Conservation (phyloP, 2,888 invertebrate species). For the Ophioninae sp. region DNA sequence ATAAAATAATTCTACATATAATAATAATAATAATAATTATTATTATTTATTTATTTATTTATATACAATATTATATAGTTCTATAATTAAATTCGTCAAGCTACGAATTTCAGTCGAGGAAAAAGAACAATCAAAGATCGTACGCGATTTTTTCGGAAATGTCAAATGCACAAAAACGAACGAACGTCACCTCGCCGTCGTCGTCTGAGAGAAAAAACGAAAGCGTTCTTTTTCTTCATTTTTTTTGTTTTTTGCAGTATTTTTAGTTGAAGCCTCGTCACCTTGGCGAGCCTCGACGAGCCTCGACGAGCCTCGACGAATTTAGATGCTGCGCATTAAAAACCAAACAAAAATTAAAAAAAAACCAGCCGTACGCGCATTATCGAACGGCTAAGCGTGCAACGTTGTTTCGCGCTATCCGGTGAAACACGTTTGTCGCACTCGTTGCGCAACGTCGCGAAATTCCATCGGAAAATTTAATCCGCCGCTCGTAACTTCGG, state of each 20-base stretch:
- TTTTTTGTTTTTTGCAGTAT: slow-evolving; percentile 25
- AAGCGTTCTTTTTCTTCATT: slow-evolving; percentile 22
- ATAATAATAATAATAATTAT: too few relatives aligned
- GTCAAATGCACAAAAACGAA: neutral
- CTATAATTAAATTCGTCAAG: too few relatives aligned
- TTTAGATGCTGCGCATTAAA: slow-evolving; percentile 21
- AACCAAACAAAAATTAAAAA: neutral
- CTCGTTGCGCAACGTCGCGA: slow-evolving; percentile 24
- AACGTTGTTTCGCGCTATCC: neutral
- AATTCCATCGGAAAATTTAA: slow-evolving; percentile 38
- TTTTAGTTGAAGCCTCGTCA: slow-evolving; percentile 51
- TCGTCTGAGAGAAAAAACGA: neutral
- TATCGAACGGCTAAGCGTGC: neutral
- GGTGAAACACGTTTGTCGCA: slow-evolving; percentile 19
- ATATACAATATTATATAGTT: too few relatives aligned
- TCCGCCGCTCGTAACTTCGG: slow-evolving; percentile 29
- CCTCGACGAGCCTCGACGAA: slow-evolving; percentile 14
- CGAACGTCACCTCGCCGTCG: slow-evolving; percentile 9
- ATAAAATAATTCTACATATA: too few relatives aligned
- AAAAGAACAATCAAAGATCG: neutral
- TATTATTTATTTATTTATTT: too few relatives aligned
- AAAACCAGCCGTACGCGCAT: neutral
- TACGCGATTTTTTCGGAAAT: neutral
- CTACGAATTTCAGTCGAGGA: too few relatives aligned
- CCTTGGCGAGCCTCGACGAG: slow-evolving; percentile 30